Percentiles rank a stretch among this genome's conserved stretches.
These are phyloP conservation scores for Thryonomys swinderianus DNA, from an alignment of 2,113 vertebrate species.

Conservation along the genomic window DNA sequence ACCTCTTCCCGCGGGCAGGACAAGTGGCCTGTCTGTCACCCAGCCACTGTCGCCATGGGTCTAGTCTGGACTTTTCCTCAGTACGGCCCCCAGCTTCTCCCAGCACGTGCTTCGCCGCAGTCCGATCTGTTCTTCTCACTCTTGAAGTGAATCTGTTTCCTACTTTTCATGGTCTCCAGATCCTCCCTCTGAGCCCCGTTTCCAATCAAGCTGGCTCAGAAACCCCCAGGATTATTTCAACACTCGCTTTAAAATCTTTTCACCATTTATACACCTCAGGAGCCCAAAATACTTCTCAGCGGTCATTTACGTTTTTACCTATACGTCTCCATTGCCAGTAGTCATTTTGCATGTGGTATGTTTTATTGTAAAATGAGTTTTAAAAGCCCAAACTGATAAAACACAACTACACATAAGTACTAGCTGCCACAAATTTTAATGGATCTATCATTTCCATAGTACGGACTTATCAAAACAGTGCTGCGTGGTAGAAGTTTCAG, in stretches of 20 bases:
- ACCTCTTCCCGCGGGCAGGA: conserved; percentile 17
- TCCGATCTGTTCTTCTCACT: neutral
- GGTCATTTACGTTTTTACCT: neutral
- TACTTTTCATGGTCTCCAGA: neutral
- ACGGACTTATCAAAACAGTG: neutral
- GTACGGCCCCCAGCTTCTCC: rapidly evolving
- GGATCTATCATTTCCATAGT: neutral
- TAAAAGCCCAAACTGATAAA: neutral
- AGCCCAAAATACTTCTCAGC: neutral
- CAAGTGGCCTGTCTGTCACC: conserved; percentile 13
- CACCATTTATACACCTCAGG: neutral
- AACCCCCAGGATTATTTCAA: neutral
- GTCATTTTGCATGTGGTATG: neutral
- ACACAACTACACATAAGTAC: neutral
- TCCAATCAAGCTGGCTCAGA: neutral
- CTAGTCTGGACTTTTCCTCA: neutral
- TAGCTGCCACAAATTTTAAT: neutral
- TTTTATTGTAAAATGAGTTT: neutral
- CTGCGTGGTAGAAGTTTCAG: neutral
- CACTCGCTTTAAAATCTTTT: neutral
- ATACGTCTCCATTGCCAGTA: neutral
- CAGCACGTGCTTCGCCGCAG: no score
- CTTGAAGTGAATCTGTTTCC: neutral
- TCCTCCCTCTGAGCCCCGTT: neutral
- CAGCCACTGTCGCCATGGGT: neutral